Evolutionary conservation across 1,140 invertebrate genomes (phyloP), one percentile per base, ranked within the genome.

Genomic region (Laupala kohalensis): DNA sequence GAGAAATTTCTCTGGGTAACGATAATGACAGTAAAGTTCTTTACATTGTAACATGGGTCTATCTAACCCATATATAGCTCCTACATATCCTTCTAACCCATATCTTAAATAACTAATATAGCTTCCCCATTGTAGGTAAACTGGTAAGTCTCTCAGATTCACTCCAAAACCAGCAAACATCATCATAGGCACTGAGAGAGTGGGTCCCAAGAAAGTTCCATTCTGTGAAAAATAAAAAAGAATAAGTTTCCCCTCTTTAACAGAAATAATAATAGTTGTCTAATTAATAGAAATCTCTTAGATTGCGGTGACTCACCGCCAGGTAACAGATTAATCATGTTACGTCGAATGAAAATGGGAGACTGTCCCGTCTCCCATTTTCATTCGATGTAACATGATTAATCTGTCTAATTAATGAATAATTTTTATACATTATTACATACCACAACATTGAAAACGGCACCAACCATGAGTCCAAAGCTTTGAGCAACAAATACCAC

Each of bases 401-500:
- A n/a, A n/a, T n/a, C n/a, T n/a, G n/a, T n/a, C n/a, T n/a, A n/a
- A n/a, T 62, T 62, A 12, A 9, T 12, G 37, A 62, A 24, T 2
- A 53, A 53, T 53, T 9, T 53, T 19, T 53, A 9, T 65, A 6
- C 9, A 74, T 83, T 76, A 75, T 15, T 81, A 89, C 92, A 87
- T 78, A 92, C 91, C 73, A 91, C 88, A 75, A 93, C 89, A 77
- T 88, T 85, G 72, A 92, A 94, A 70, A 89, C 87, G 6, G 93
- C 91, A 25, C 94, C 94, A 75, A 97, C 89, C 79, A 94, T 88
- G 0, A 96, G 83, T 0, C 94, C 95, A 72, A 95, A 87, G 75
- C 92, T 93, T 82, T 96, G 94, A 5, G 92, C 92, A 2, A 96
- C 92, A 53, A 96, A 89, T n/a, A 92, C 88, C 0, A 91, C 88